Evolutionary conservation across 2,797 vertebrate genomes (phyloP).

Genomic region (Rhinophrynus dorsalis): DNA sequence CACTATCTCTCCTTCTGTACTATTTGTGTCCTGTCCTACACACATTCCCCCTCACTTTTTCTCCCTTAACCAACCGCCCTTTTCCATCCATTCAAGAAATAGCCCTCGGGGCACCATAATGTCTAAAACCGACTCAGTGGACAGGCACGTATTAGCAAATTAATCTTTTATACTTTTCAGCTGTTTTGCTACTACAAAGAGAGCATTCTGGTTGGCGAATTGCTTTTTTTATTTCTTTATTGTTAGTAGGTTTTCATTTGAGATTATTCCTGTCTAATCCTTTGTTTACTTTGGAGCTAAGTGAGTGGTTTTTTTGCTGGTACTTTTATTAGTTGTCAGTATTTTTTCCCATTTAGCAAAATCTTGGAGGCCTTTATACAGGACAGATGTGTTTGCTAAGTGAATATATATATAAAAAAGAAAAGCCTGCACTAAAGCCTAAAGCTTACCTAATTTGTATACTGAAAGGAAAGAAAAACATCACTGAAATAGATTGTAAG

Average conservation of each 20-base stretch:
- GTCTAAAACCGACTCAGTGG: too few relatives aligned
- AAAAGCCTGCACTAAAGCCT: too few relatives aligned
- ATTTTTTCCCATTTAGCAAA: not conserved
- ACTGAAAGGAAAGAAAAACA: too few relatives aligned
- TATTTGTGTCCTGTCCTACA: too few relatives aligned
- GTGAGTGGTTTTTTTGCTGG: conserved; percentile 4
- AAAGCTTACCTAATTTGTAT: too few relatives aligned
- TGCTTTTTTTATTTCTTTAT: conserved; percentile 16
- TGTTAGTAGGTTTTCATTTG: conserved; percentile 17
- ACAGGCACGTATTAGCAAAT: not conserved
- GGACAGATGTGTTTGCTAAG: conserved; percentile 39
- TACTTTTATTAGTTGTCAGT: conserved; percentile 1
- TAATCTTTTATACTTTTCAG: not conserved
- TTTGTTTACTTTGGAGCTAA: conserved; percentile 33
- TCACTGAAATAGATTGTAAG: too few relatives aligned
- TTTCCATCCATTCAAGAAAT: too few relatives aligned
- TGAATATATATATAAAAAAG: too few relatives aligned
- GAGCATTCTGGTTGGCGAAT: not conserved
- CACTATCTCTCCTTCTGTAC: too few relatives aligned
- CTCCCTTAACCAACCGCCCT: too few relatives aligned
- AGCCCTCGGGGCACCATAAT: too few relatives aligned
- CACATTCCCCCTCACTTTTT: too few relatives aligned
- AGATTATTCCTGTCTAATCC: conserved; percentile 34
- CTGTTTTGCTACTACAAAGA: not conserved
- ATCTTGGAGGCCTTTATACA: not conserved